phyloP scores from a whole-genome alignment of 2,113 vertebrate species.

The Manacus vitellinus region DNA sequence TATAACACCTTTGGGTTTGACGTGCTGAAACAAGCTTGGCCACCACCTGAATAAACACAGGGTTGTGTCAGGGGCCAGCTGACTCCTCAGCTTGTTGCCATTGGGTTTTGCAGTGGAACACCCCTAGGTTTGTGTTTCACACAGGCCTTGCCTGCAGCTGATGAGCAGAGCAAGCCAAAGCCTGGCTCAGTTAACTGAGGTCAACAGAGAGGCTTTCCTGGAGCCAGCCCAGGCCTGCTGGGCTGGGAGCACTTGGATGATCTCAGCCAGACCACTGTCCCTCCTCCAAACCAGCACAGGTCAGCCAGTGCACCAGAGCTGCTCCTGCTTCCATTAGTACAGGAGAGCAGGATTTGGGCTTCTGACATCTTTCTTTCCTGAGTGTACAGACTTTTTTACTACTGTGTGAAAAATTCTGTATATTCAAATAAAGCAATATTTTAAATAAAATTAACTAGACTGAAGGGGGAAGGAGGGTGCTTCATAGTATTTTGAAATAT shows the following conservation, averaged over 20 bases:
- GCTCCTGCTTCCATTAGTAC: not conserved
- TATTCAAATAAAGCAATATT: not conserved
- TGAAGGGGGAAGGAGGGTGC: not conserved
- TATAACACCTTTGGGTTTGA: not conserved
- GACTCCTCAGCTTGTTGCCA: slow-evolving; percentile 74
- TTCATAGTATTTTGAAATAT: not conserved
- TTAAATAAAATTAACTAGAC: not conserved
- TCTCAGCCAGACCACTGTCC: not conserved
- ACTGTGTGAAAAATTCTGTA: not conserved
- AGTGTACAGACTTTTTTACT: not conserved
- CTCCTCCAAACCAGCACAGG: not conserved
- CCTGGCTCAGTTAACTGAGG: not conserved
- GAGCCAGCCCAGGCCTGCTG: slow-evolving; percentile 10
- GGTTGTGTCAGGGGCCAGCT: slow-evolving; percentile 73
- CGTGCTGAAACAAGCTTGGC: not conserved
- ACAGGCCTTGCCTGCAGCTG: slow-evolving; percentile 67
- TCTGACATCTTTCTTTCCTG: slow-evolving; percentile 43
- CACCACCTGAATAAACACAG: not conserved
- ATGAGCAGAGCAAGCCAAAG: slow-evolving; percentile 21
- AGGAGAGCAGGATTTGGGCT: not conserved
- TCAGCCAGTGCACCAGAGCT: not conserved
- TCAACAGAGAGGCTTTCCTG: not conserved
- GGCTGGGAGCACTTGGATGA: not conserved
- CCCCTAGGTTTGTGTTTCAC: slow-evolving; percentile 69
- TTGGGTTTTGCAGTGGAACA: slow-evolving; percentile 54